Evolutionary conservation across 2,113 vertebrate species (phyloP).

Genomic region (Peromyscus maniculatus): DNA sequence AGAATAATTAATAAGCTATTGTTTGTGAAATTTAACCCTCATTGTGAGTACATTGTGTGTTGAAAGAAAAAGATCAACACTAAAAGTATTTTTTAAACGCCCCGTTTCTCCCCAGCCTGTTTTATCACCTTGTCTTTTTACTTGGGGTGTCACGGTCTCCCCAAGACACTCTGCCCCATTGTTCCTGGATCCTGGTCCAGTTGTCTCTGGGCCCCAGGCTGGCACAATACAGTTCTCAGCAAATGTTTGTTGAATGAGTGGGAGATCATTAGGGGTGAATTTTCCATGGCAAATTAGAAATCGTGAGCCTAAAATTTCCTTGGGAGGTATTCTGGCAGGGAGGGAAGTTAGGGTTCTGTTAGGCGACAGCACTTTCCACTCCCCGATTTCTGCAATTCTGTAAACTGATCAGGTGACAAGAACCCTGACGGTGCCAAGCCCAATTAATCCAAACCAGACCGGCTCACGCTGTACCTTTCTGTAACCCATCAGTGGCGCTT

Average conservation of each 20-base stretch:
- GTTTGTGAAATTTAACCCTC: slow-evolving; percentile 8
- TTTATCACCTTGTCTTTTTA: not conserved
- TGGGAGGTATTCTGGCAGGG: slow-evolving; percentile 22
- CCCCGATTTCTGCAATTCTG: slow-evolving; percentile 39
- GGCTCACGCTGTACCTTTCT: slow-evolving; percentile 46
- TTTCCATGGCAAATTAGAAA: slow-evolving; percentile 47
- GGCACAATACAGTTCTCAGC: not conserved
- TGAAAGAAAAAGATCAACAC: not conserved
- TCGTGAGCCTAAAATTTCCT: not conserved
- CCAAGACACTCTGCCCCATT: not conserved
- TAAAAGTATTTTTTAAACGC: slow-evolving; percentile 31
- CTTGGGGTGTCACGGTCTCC: not conserved
- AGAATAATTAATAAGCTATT: slow-evolving; percentile 32
- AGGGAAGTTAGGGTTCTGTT: not conserved
- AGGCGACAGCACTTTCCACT: slow-evolving; percentile 51
- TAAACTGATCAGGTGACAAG: slow-evolving; percentile 67
- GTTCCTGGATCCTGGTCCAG: not conserved
- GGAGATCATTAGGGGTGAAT: not conserved
- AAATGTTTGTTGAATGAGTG: slow-evolving; percentile 1
- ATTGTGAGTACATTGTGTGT: not conserved
- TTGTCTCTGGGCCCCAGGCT: not conserved
- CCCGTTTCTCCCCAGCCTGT: not conserved
- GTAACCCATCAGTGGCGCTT: slow-evolving; percentile 56
- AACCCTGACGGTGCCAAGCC: slow-evolving; percentile 46
- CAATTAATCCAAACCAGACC: slow-evolving; percentile 62